Conservation (phyloP, 2,797 vertebrate species). For the Petrocephalus sullivani region DNA sequence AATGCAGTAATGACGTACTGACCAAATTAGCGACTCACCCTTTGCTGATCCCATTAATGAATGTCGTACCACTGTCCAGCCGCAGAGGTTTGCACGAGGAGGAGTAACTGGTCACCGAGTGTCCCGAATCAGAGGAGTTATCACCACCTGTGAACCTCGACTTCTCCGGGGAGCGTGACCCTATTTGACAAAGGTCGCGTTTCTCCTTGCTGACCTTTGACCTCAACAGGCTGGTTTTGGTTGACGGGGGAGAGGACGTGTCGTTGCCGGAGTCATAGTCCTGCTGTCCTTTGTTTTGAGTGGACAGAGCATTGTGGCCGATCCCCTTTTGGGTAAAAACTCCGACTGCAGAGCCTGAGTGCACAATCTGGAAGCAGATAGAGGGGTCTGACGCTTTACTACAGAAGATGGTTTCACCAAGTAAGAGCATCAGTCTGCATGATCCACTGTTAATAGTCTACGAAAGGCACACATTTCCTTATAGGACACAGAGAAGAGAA, state of each 20-base stretch:
- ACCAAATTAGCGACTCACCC: constrained; percentile 46
- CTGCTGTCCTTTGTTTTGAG: constrained; percentile 65
- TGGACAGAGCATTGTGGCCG: constrained; percentile 55
- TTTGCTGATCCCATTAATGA: constrained; percentile 48
- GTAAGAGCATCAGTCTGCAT: constrained; percentile 67
- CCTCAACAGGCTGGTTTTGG: constrained; percentile 73
- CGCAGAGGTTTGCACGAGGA: constrained; percentile 74
- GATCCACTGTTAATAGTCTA: constrained; percentile 75
- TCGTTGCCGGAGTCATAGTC: constrained; percentile 98
- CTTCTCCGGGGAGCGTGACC: constrained; percentile 63
- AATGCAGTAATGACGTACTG: background rate
- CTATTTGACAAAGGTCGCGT: constrained; percentile 43
- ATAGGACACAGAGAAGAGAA: constrained; percentile 73
- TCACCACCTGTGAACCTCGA: constrained; percentile 69
- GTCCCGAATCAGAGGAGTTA: constrained; percentile 90
- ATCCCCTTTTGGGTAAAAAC: constrained; percentile 69
- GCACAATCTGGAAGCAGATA: constrained; percentile 90
- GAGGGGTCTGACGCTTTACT: constrained; percentile 52
- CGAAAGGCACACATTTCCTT: constrained; percentile 73
- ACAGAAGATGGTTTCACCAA: constrained; percentile 7
- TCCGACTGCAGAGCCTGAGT: constrained; percentile 72
- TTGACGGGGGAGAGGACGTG: constrained; percentile 87
- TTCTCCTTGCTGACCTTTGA: constrained; percentile 66
- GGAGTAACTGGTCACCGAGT: constrained; percentile 89
- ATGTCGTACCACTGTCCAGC: constrained; percentile 58